A percentile compares a stretch with the other conserved stretches of the same genome.
Conservation (phyloP, 2,797 vertebrate genomes). For the Acipenser ruthenus region DNA sequence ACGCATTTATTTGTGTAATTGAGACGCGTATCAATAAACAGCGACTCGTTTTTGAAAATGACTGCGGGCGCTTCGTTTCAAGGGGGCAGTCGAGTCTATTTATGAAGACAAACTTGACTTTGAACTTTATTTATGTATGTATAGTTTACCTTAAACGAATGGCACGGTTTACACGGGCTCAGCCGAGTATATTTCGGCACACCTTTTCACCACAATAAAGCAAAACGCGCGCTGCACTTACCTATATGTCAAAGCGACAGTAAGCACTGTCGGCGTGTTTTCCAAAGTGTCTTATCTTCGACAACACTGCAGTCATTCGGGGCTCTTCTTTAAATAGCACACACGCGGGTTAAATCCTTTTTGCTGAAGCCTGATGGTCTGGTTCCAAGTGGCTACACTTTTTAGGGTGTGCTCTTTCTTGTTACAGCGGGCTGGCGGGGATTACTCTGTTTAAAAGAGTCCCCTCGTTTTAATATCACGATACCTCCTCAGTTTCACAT, state of each 20-base stretch:
- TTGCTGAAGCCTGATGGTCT: too few relatives aligned
- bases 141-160: neutral
- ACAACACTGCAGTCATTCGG: neutral
- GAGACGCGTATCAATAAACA: too few relatives aligned
- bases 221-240: neutral
- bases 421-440: neutral
- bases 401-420: neutral
- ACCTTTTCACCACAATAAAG: too few relatives aligned
- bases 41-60: too few relatives aligned
- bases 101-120: too few relatives aligned
- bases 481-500: neutral
- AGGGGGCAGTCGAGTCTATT: too few relatives aligned
- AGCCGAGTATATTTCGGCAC: too few relatives aligned
- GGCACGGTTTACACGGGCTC: neutral
- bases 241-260: neutral
- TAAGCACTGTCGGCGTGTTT: neutral
- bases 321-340: neutral
- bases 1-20: too few relatives aligned
- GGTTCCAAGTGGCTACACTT: too few relatives aligned
- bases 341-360: neutral
- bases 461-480: neutral
- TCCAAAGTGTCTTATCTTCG: neutral
- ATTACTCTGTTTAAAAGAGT: neutral
- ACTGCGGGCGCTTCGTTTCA: too few relatives aligned
- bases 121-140: too few relatives aligned